Evolutionary conservation across 1,140 invertebrate genomes (phyloP), one percentile per base, ranked within the genome.

Genomic region (Heterodera schachtii): DNA sequence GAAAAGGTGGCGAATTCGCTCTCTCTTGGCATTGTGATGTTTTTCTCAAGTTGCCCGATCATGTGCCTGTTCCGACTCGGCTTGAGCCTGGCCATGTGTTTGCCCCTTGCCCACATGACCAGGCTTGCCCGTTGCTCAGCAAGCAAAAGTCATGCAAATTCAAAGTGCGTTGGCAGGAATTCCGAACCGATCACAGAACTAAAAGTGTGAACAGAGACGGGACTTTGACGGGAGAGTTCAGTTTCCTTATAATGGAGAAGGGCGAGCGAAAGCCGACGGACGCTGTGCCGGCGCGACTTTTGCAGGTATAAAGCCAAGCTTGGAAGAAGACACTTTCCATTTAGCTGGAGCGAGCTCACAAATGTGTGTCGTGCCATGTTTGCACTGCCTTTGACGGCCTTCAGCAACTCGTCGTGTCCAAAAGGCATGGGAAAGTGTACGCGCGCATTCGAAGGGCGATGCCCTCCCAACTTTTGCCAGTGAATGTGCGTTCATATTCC

Each of bases 71-170:
- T 11, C 86, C 85, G 77, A 86, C 85, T 74, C 67, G 52, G 21
- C 31, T 85, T 2, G 85, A 87, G 16, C 83, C 76, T 31, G 85
- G 86, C 19, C 64, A 81, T 52, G 85, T 86, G 3, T 87, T 82
- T 75, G 85, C 85, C 1, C 85, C 85, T 9, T 86, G 85, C 43
- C 85, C 85, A 46, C 85, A 86, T 70, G 85, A 86, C 79, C 57
- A 78, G 66, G 78, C 79, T 8, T 86, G 86, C 49, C 86, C 84
- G 31, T 47, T 79, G n/a, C 57, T 78, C 79, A 0, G n/a, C 21
- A 70, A 85, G 49, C 46, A 46, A 64, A 46, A 82, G 13, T 13
- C 81, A 7, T 85, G 84, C 44, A 80, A 75, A 41, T 86, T 85
- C 46, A 71, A 44, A 43, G 84, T 79, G 21, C 46, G 81, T 57